Conservation (phyloP, 2,113 vertebrate species). For the Columba janthina region DNA sequence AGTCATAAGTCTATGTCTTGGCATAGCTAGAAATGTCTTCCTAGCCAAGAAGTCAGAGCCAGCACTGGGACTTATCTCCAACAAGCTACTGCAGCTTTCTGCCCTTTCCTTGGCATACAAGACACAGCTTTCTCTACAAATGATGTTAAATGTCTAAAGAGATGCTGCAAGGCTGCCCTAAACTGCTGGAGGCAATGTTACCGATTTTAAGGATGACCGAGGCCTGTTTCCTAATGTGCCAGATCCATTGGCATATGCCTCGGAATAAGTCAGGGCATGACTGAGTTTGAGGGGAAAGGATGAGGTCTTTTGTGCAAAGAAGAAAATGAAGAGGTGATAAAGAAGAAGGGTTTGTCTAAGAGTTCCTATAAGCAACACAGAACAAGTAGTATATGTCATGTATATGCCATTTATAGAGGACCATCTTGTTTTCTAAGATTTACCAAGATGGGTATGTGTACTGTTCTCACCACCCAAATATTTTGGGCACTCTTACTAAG, state of each 20-base stretch:
- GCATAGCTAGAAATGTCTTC: not conserved
- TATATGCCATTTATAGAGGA: not conserved
- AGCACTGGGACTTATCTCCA: not conserved
- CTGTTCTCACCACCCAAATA: not conserved
- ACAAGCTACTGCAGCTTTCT: not conserved
- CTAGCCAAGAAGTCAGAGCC: not conserved
- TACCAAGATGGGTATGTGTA: accelerated
- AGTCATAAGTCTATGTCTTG: not conserved
- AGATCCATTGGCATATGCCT: not conserved
- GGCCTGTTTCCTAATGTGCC: not conserved
- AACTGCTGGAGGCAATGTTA: not conserved
- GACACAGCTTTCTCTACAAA: not conserved
- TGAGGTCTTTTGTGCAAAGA: not conserved
- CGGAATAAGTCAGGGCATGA: not conserved
- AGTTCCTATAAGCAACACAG: not conserved
- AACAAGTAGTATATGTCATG: not conserved
- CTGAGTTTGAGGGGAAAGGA: not conserved
- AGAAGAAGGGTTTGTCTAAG: not conserved
- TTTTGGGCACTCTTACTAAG: not conserved
- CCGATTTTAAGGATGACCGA: not conserved
- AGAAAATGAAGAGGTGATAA: not conserved
- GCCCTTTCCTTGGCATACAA: not conserved
- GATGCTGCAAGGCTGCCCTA: not conserved
- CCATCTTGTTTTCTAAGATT: not conserved
- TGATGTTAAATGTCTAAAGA: not conserved